Evolutionary conservation across 2,888 invertebrate species (phyloP).

Genomic region (Alloscopus bannaensis): DNA sequence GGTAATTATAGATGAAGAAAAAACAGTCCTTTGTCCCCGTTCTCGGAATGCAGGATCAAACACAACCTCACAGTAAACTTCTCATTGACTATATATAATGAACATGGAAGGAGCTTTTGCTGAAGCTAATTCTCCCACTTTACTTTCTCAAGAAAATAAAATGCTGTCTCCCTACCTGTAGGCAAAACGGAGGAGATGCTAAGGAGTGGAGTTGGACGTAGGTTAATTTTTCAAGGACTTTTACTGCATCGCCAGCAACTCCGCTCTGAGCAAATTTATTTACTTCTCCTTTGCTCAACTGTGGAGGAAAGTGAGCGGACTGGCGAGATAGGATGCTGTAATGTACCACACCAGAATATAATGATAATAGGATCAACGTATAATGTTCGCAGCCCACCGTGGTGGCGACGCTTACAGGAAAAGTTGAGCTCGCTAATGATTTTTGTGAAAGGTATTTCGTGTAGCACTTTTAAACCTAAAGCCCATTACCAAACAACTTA

Average conservation of each 20-base stretch:
- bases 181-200: neutral
- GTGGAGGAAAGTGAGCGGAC: no score
- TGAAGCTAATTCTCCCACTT: conserved; percentile 3
- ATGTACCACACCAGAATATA: no score
- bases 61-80: neutral
- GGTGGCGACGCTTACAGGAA: no score
- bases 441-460: no score
- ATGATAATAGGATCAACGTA: no score
- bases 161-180: neutral
- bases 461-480: no score
- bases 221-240: neutral
- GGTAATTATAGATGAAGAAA: conserved; percentile 22
- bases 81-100: neutral
- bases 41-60: conserved; percentile 25
- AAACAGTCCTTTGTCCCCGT: conserved; percentile 10
- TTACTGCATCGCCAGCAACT: neutral
- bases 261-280: neutral
- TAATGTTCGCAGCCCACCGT: no score
- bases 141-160: no score
- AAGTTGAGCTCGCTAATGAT: no score
- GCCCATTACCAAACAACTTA: no score
- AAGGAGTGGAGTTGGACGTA: neutral
- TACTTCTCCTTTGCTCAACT: no score
- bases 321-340: no score
- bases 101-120: neutral